phyloP scores from a whole-genome alignment of 2,113 vertebrate genomes.

The Lamprotornis superbus region DNA sequence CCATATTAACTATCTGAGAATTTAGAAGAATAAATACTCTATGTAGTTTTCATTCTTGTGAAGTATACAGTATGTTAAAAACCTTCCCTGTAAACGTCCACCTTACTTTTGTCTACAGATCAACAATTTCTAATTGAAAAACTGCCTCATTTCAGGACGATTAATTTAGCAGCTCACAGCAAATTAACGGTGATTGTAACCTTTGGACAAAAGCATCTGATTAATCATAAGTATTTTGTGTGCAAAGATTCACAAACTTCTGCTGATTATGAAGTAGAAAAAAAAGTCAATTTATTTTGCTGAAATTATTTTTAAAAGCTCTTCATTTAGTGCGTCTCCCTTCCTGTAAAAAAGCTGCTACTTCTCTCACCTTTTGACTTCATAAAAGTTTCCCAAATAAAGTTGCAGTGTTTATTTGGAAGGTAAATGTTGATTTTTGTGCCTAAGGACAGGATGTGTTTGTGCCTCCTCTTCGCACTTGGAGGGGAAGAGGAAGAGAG shows the following conservation, averaged over 20 bases:
- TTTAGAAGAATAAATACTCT: slow-evolving; percentile 39
- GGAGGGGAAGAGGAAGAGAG: neutral
- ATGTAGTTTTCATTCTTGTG: neutral
- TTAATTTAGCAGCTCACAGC: slow-evolving; percentile 54
- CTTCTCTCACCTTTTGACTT: neutral
- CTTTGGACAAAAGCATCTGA: slow-evolving; percentile 38
- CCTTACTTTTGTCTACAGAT: slow-evolving; percentile 27
- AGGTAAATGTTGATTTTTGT: neutral
- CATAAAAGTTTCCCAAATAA: neutral
- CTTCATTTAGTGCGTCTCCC: neutral
- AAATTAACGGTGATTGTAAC: slow-evolving; percentile 57
- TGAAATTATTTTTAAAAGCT: neutral
- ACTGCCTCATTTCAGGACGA: slow-evolving; percentile 46
- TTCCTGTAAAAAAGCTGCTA: neutral
- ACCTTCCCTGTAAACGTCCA: neutral
- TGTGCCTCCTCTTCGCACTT: rapidly evolving
- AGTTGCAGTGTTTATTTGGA: neutral
- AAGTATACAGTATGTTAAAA: neutral
- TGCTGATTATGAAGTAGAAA: neutral
- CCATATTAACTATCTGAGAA: slow-evolving; percentile 2
- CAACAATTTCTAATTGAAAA: slow-evolving; percentile 49
- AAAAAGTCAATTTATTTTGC: neutral
- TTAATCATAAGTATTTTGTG: slow-evolving; percentile 33
- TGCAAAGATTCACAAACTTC: neutral
- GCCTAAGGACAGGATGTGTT: neutral